Evolutionary conservation across 1,140 invertebrate genomes (phyloP).

Genomic region (Dysdera silvatica): DNA sequence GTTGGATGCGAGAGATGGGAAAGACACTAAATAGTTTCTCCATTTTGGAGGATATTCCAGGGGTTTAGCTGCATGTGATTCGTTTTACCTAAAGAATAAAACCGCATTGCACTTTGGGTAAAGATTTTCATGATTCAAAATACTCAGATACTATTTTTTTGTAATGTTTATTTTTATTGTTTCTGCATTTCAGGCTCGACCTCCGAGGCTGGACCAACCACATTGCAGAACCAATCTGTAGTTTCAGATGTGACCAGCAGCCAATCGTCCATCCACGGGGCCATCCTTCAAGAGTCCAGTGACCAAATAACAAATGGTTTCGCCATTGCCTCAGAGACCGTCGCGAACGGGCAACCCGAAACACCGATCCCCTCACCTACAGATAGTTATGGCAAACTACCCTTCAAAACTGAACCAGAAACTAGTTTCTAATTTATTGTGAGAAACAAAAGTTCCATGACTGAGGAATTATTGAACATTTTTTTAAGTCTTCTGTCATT

Average conservation of each 20-base stretch:
- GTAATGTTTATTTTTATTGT: neutral
- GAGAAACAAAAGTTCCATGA: too few species aligned
- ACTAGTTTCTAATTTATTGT: neutral
- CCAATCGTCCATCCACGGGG: neutral
- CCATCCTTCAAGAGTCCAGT: neutral
- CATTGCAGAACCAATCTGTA: constrained; percentile 1
- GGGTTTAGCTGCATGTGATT: too few species aligned
- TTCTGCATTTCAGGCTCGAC: neutral
- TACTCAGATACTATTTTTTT: too few species aligned
- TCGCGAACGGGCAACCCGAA: constrained; percentile 29
- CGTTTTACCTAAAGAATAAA: too few species aligned
- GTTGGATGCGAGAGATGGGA: too few species aligned
- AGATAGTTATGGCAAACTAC: constrained; percentile 11
- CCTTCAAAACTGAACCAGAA: constrained; percentile 27
- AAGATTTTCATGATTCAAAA: too few species aligned
- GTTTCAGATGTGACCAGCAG: neutral
- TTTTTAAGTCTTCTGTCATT: too few species aligned
- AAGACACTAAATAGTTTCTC: too few species aligned
- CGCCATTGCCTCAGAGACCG: constrained; percentile 7
- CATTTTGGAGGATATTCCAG: too few species aligned
- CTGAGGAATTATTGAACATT: too few species aligned
- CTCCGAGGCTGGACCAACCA: neutral
- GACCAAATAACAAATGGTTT: constrained; percentile 26
- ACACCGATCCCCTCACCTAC: constrained; percentile 29
- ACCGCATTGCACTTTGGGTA: too few species aligned